phyloP scores from a whole-genome alignment of 2,797 vertebrate genomes.

The Trematomus bernacchii region DNA sequence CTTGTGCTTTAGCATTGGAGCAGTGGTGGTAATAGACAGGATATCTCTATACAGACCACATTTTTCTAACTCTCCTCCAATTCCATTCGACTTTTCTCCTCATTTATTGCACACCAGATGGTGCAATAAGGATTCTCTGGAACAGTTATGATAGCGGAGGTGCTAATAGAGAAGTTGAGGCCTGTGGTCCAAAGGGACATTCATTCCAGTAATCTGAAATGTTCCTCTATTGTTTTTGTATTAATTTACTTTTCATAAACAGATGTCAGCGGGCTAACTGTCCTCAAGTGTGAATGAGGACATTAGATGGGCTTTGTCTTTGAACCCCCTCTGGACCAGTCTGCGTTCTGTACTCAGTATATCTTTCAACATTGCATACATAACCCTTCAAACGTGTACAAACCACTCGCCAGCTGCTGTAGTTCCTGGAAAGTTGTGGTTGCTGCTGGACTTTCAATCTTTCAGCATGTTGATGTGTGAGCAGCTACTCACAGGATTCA shows the following conservation, averaged over 20 bases:
- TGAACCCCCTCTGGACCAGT: constrained; percentile 19
- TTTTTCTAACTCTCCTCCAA: constrained; percentile 28
- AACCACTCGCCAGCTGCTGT: constrained; percentile 40
- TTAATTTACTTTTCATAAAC: constrained; percentile 50
- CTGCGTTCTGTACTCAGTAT: constrained; percentile 32
- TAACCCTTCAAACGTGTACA: constrained; percentile 30
- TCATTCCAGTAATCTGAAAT: constrained; percentile 50
- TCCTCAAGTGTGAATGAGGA: constrained; percentile 48
- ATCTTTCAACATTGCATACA: constrained; percentile 44
- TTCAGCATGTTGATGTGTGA: constrained; percentile 39
- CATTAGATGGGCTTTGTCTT: constrained; percentile 57
- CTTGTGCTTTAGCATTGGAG: constrained; percentile 38
- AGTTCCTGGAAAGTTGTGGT: constrained; percentile 50
- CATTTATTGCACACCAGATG: constrained; percentile 62
- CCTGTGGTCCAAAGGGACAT: constrained; percentile 32
- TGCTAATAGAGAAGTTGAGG: constrained; percentile 39
- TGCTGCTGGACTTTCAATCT: constrained; percentile 46
- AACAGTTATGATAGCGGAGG: constrained; percentile 43
- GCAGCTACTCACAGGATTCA: constrained; percentile 34
- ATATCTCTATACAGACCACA: constrained; percentile 27
- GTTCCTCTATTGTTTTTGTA: constrained; percentile 37
- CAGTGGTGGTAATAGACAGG: constrained; percentile 41
- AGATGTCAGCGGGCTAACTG: constrained; percentile 41
- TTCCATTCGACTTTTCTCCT: constrained; percentile 25
- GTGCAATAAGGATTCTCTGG: constrained; percentile 36